Conservation (phyloP, 2,888 invertebrate genomes). For the Drosophila neotestacea region DNA sequence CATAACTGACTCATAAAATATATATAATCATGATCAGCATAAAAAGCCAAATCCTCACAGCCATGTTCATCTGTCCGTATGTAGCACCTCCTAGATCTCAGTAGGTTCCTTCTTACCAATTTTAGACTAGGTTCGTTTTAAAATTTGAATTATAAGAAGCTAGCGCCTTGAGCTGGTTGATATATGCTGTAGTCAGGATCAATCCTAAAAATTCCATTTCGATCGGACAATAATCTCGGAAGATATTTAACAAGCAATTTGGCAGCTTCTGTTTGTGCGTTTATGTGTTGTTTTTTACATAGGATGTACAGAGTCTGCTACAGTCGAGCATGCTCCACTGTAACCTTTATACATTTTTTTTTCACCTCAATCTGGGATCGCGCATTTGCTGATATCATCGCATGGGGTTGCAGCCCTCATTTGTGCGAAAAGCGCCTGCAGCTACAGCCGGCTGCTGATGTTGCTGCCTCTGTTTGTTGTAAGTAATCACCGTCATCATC, state of each 20-base stretch:
- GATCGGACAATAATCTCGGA: not conserved
- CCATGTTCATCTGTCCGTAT: too few relatives aligned
- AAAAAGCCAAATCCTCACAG: not conserved
- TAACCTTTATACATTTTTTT: slow-evolving; percentile 6
- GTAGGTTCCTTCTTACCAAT: too few relatives aligned
- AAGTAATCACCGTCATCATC: slow-evolving; percentile 77
- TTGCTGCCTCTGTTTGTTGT: slow-evolving; percentile 65
- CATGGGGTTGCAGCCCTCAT: slow-evolving; percentile 79
- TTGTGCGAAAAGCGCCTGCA: slow-evolving; percentile 69
- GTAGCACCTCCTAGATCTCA: too few relatives aligned
- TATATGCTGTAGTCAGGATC: too few relatives aligned
- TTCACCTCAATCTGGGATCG: slow-evolving; percentile 78
- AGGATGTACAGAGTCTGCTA: not conserved
- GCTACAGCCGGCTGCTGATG: slow-evolving; percentile 59
- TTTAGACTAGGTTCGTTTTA: too few relatives aligned
- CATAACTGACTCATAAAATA: not conserved
- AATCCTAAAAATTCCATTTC: not conserved
- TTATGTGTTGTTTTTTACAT: not conserved
- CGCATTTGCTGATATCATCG: slow-evolving; percentile 69
- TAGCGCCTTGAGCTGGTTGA: too few relatives aligned
- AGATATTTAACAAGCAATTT: not conserved
- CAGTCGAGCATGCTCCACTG: too few relatives aligned
- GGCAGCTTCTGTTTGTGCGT: not conserved
- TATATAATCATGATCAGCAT: not conserved
- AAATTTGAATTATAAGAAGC: too few relatives aligned